phyloP scores from a whole-genome alignment of 2,888 invertebrate species.

The Agrenia bidenticulata region DNA sequence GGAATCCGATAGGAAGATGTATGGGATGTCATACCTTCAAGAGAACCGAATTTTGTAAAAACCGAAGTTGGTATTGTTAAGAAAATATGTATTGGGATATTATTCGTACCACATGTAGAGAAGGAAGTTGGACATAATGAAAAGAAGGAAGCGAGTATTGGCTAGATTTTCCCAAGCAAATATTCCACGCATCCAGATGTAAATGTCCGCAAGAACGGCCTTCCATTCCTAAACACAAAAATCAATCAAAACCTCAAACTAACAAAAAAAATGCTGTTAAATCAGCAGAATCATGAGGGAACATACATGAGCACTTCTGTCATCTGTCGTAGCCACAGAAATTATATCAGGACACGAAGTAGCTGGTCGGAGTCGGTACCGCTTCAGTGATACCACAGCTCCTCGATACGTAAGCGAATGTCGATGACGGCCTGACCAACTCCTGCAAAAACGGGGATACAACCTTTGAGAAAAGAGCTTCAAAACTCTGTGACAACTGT shows the following conservation, averaged over 20 bases:
- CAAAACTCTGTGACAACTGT: not conserved
- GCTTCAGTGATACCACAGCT: slow-evolving; percentile 79
- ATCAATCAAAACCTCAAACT: slow-evolving; percentile 6
- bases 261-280: no score
- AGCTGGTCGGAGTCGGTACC: slow-evolving; percentile 72
- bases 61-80: not conserved
- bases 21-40: slow-evolving; percentile 78
- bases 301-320: slow-evolving; percentile 44
- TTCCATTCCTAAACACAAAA: slow-evolving; percentile 66
- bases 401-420: slow-evolving; percentile 80
- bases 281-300: not conserved
- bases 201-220: slow-evolving; percentile 73
- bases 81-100: not conserved
- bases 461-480: not conserved
- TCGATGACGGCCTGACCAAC: slow-evolving; percentile 56
- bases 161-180: slow-evolving; percentile 74
- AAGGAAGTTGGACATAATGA: slow-evolving; percentile 81
- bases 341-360: slow-evolving; percentile 85
- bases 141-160: slow-evolving; percentile 75
- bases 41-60: no score
- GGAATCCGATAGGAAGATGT: slow-evolving; percentile 87
- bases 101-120: slow-evolving; percentile 73
- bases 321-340: slow-evolving; percentile 49
- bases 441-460: slow-evolving; percentile 26
- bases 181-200: slow-evolving; percentile 55